Conservation (phyloP, 2,113 vertebrate genomes). For the Hippoglossus stenolepis region DNA sequence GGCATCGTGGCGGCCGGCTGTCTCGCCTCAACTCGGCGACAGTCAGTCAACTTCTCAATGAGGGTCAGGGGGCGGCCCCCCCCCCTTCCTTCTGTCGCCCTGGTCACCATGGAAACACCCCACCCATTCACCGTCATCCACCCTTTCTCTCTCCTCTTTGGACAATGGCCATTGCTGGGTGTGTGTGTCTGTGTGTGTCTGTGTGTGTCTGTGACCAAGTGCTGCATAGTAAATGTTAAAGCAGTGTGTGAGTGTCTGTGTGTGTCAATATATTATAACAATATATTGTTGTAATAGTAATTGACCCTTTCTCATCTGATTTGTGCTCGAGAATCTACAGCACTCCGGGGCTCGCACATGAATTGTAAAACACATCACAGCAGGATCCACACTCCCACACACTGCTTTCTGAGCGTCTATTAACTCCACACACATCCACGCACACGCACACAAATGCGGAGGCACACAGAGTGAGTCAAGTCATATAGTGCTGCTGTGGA, state of each 20-base stretch:
- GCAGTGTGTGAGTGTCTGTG: constrained; percentile 19
- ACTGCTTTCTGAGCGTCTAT: constrained; percentile 20
- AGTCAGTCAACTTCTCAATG: constrained; percentile 62
- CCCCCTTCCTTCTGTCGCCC: constrained; percentile 68
- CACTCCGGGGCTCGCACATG: constrained; percentile 9
- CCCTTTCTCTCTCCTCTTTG: constrained; percentile 36
- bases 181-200: background rate
- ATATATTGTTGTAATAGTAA: background rate
- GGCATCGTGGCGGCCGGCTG: constrained; percentile 38
- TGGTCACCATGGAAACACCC: constrained; percentile 74
- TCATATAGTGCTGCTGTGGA: constrained; percentile 21
- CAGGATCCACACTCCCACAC: constrained; percentile 26
- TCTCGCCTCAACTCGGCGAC: constrained; percentile 44
- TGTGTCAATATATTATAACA: constrained; percentile 10
- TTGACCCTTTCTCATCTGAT: constrained; percentile 27
- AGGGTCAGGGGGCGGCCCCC: constrained; percentile 73
- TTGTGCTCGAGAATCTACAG: constrained; percentile 14
- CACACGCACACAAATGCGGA: background rate
- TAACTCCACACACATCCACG: constrained; percentile 25
- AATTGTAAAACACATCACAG: constrained; percentile 35
- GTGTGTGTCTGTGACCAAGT: constrained; percentile 15
- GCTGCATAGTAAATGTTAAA: constrained; percentile 29
- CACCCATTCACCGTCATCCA: constrained; percentile 49
- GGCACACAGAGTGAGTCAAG: constrained; percentile 33
- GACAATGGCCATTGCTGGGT: constrained; percentile 66